phyloP scores from a whole-genome alignment of 2,113 vertebrate genomes.

The Ia io region DNA sequence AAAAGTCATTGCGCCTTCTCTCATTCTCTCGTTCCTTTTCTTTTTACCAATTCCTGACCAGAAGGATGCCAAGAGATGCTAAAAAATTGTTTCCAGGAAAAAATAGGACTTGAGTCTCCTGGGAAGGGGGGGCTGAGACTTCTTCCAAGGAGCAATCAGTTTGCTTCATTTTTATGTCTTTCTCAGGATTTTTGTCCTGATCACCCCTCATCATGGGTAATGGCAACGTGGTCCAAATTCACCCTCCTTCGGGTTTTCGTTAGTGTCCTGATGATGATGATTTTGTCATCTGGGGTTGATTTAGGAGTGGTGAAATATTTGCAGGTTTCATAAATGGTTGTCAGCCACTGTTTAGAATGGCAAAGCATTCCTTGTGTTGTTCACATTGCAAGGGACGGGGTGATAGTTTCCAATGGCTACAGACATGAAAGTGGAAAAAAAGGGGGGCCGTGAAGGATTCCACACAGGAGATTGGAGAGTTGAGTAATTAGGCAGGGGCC shows the following conservation, averaged over 20 bases:
- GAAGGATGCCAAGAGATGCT: conserved; percentile 61
- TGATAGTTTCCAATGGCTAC: conserved; percentile 76
- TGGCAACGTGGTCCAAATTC: not conserved
- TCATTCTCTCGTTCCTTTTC: not conserved
- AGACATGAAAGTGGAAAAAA: conserved; percentile 57
- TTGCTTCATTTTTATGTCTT: conserved; percentile 54
- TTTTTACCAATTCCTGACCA: conserved; percentile 35
- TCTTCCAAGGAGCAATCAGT: conserved; percentile 63
- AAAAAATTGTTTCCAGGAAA: conserved; percentile 70
- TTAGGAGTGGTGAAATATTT: conserved; percentile 75
- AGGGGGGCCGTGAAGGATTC: conserved; percentile 36
- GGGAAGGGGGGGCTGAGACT: not conserved
- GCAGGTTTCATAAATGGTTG: conserved; percentile 65
- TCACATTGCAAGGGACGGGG: not conserved
- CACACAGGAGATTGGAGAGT: not conserved
- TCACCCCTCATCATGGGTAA: conserved; percentile 40
- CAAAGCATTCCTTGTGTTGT: conserved; percentile 51
- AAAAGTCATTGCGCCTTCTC: not conserved
- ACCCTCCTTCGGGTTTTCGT: conserved; percentile 48
- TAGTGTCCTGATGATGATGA: conserved; percentile 47
- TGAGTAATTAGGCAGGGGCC: not conserved
- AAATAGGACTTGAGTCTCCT: conserved; percentile 51
- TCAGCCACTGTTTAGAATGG: conserved; percentile 77
- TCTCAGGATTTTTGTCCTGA: conserved; percentile 40
- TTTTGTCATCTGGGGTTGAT: conserved; percentile 74